Percentiles rank a stretch among this genome's conserved stretches.
phyloP scores from a whole-genome alignment of 2,888 invertebrate species.

The Rhagium mordax region DNA sequence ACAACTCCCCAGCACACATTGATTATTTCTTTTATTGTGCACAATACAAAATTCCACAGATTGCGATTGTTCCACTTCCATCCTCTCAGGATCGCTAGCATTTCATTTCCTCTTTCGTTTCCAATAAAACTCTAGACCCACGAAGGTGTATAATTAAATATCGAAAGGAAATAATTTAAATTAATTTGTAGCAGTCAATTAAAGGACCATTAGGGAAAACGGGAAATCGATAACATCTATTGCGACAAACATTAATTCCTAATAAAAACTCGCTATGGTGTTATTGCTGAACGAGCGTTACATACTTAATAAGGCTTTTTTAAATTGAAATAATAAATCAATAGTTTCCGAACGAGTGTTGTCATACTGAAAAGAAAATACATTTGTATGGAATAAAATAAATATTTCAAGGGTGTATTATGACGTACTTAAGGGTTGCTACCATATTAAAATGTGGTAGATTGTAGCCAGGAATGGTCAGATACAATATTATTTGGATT shows the following conservation, averaged over 20 bases:
- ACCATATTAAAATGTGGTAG: no score
- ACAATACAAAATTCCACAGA: neutral
- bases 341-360: neutral
- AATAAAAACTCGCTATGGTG: neutral
- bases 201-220: conserved; percentile 21
- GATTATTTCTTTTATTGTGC: conserved; percentile 27
- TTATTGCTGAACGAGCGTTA: neutral
- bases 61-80: neutral
- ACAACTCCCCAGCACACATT: conserved; percentile 34
- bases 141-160: conserved; percentile 13
- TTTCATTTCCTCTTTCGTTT: conserved; percentile 18
- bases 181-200: conserved; percentile 19
- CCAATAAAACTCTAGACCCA: conserved; percentile 12
- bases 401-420: no score
- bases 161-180: conserved; percentile 20
- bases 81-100: conserved; percentile 5
- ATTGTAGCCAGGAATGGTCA: no score
- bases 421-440: no score
- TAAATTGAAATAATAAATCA: neutral
- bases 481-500: no score
- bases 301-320: neutral
- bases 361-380: neutral
- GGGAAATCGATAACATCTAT: conserved; percentile 13
- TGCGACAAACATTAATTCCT: conserved; percentile 11
- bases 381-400: neutral